Evolutionary conservation across 2,888 invertebrate species (phyloP).

Genomic region (Agapostemon virescens): DNA sequence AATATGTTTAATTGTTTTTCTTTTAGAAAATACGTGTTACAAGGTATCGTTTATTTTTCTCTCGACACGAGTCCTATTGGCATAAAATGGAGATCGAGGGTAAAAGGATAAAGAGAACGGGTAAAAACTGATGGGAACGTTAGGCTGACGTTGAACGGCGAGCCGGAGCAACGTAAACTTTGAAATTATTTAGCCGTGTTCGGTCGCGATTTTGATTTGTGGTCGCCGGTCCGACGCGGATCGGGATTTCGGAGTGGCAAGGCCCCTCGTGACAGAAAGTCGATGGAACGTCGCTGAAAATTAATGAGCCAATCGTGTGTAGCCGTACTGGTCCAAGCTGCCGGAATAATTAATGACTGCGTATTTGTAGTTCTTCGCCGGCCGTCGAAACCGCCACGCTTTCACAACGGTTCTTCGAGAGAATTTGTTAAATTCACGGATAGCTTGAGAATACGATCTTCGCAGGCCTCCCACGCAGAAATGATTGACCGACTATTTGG

Average conservation of each 20-base stretch:
- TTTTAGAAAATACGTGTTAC: too few relatives aligned
- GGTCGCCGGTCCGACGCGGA: constrained; percentile 43
- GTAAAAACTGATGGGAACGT: not conserved
- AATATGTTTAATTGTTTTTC: too few relatives aligned
- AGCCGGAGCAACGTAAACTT: constrained; percentile 15
- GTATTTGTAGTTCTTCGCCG: constrained; percentile 54
- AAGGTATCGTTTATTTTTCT: not conserved
- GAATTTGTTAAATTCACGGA: not conserved
- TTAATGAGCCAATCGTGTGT: constrained; percentile 68
- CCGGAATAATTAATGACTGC: constrained; percentile 56
- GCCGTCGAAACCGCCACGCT: not conserved
- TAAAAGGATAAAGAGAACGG: not conserved
- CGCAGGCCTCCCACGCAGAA: not conserved
- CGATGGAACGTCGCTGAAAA: constrained; percentile 65
- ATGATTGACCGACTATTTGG: constrained; percentile 1
- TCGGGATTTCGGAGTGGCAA: constrained; percentile 58
- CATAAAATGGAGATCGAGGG: not conserved
- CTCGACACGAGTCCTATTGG: not conserved
- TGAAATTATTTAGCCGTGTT: constrained; percentile 48
- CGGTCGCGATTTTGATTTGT: constrained; percentile 63
- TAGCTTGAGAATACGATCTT: not conserved
- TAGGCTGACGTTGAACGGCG: not conserved
- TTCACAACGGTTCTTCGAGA: not conserved
- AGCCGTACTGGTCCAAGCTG: constrained; percentile 44
- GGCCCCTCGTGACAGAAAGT: constrained; percentile 64